These are phyloP conservation scores for Psephotus haematonotus DNA, from an alignment of 2,113 vertebrate species.

Conservation along the genomic window DNA sequence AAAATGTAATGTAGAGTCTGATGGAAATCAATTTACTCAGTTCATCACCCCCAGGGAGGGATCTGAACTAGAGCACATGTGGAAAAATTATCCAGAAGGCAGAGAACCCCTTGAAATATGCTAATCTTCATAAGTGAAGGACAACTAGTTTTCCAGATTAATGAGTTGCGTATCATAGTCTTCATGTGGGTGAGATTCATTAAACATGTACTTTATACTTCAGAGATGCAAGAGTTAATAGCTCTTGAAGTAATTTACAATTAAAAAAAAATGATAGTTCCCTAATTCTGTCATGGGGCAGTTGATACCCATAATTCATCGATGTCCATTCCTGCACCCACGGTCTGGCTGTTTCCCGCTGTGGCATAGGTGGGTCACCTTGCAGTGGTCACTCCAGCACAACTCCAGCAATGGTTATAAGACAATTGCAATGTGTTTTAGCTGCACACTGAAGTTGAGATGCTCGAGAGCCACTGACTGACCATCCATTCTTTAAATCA, in stretches of 20 bases:
- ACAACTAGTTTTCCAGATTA: neutral
- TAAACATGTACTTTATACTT: neutral
- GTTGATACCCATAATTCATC: neutral
- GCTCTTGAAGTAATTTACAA: neutral
- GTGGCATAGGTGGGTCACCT: neutral
- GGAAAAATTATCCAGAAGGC: neutral
- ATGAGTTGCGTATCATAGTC: neutral
- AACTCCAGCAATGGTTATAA: rapidly evolving
- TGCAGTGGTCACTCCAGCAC: neutral
- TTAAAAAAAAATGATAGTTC: neutral
- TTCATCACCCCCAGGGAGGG: neutral
- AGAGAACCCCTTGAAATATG: neutral
- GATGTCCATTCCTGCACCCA: neutral
- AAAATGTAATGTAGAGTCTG: neutral
- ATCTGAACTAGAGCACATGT: neutral
- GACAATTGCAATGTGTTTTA: neutral
- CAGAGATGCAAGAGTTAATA: neutral
- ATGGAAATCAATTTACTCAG: neutral
- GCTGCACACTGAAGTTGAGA: neutral
- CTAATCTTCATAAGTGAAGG: neutral
- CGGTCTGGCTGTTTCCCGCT: neutral
- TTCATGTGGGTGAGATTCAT: neutral
- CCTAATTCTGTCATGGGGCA: rapidly evolving
- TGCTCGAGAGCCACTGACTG: neutral
- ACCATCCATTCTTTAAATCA: neutral